phyloP scores from a whole-genome alignment of 1,140 invertebrate species.

The Penaeus vannamei region DNA sequence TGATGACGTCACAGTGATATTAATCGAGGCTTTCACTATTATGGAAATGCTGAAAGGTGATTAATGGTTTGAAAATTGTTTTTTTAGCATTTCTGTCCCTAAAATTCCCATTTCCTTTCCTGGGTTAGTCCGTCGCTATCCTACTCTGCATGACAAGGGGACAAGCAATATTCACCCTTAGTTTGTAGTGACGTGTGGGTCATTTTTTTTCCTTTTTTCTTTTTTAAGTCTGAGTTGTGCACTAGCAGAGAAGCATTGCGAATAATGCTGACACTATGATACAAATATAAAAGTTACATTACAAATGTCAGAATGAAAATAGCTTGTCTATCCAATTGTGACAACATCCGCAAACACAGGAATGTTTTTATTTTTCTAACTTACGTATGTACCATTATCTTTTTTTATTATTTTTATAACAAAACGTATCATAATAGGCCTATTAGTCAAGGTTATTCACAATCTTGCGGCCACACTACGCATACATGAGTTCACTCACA shows the following conservation, averaged over 20 bases:
- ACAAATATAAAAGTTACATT: conserved; percentile 9
- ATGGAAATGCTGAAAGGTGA: conserved; percentile 16
- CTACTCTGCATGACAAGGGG: conserved; percentile 44
- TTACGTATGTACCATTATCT: too few species aligned
- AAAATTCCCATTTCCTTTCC: conserved; percentile 33
- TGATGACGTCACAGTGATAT: conserved; percentile 2
- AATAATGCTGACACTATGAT: background rate
- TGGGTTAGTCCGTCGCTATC: conserved; percentile 54
- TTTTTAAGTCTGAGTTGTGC: conserved; percentile 16
- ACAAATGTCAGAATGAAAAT: conserved; percentile 50
- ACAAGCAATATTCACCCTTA: conserved; percentile 58
- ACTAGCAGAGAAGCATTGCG: conserved; percentile 14
- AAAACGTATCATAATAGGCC: too few species aligned
- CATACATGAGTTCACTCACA: too few species aligned
- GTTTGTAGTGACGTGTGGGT: conserved; percentile 46
- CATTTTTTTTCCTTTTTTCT: conserved; percentile 12
- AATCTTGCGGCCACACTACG: too few species aligned
- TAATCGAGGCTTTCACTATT: conserved; percentile 29
- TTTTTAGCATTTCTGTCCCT: conserved; percentile 23
- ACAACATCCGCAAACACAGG: conserved; percentile 7
- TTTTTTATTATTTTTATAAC: too few species aligned
- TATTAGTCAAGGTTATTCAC: too few species aligned
- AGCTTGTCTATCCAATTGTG: conserved; percentile 28
- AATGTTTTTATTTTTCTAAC: too few species aligned
- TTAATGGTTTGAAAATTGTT: conserved; percentile 34